Evolutionary conservation across 2,113 vertebrate species (phyloP).

Genomic region (Psephotus haematonotus): DNA sequence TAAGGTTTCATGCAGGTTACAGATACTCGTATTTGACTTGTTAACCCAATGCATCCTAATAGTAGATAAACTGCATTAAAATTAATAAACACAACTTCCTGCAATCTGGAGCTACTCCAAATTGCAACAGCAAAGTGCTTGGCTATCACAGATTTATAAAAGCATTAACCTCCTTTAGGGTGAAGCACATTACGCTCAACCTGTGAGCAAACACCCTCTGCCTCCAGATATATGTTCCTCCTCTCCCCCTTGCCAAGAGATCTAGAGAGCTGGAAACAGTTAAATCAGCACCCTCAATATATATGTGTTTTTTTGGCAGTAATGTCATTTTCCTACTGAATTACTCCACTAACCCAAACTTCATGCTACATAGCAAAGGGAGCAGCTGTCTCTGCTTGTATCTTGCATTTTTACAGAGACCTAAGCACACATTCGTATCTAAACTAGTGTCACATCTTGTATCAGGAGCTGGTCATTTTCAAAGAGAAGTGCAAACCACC

Average conservation of each 20-base stretch:
- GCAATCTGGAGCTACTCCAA: not conserved
- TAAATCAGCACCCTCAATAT: not conserved
- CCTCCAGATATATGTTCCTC: not conserved
- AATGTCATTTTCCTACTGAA: not conserved
- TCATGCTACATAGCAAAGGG: not conserved
- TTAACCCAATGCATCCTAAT: not conserved
- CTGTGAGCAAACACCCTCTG: not conserved
- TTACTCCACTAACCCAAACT: not conserved
- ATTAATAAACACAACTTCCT: not conserved
- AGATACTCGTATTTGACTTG: not conserved
- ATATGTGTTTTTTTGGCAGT: not conserved
- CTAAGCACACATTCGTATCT: not conserved
- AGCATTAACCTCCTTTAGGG: not conserved
- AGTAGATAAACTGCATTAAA: not conserved
- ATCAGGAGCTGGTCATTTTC: not conserved
- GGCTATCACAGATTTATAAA: not conserved
- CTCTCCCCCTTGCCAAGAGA: not conserved
- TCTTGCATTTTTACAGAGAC: accelerated
- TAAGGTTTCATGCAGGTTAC: not conserved
- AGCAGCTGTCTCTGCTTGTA: not conserved
- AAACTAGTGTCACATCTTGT: not conserved
- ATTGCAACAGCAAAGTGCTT: not conserved
- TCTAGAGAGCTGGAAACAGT: not conserved
- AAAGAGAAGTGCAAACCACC: not conserved
- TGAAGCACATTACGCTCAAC: no score